Base-by-base conservation (phyloP, 2,113 vertebrate genomes). In the Microtus ochrogaster region DNA sequence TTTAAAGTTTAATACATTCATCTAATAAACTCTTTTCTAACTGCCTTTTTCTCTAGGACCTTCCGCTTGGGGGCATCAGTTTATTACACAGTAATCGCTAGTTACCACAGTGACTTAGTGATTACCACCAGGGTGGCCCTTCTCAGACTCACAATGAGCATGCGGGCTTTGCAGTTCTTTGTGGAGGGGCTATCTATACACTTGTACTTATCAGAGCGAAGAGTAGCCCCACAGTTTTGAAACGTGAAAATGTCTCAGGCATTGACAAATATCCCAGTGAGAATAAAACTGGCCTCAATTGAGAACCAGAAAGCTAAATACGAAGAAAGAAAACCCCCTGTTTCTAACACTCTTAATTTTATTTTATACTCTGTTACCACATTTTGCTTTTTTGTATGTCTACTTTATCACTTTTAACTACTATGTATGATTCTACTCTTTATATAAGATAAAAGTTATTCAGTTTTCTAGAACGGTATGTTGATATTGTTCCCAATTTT, bases 1-100 rank as follows among this genome's bases (percentile, higher is more conserved):
- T 90, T 94, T 74, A 73, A 65, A 90, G 14, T 73, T 95, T 74
- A 88, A 92, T 30, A 28, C 41, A 74, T 87, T 96, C 17, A 92
- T 68, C 52, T 90, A 87, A 21, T 78, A 78, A 93, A 44, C 4
- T 65, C 9, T 52, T 78, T 26, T 89, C 33, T 3, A 77, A 2
- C 19, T 81, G 61, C n/a, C 55, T 52, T 52, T 61, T 61, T 36
- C 73, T 30, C 14, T 73, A 68, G 14, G 63, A 55, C 19, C 41
- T 74, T 82, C 44, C 63, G 30, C 74, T 81, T 72, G 41, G 33
- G 14, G 68, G 74, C 4, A 85, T 93, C 30, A 22, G 87, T 73
- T 82, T 89, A 89, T 81, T 81, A 52, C 4, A 66, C 14, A 39
- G 24, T 39, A 70, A 41, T 30, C 3, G 13, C 74, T 44, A 76